These are phyloP conservation scores for Anodontia alba DNA, from an alignment of 2,888 invertebrate species.

Conservation along the genomic window DNA sequence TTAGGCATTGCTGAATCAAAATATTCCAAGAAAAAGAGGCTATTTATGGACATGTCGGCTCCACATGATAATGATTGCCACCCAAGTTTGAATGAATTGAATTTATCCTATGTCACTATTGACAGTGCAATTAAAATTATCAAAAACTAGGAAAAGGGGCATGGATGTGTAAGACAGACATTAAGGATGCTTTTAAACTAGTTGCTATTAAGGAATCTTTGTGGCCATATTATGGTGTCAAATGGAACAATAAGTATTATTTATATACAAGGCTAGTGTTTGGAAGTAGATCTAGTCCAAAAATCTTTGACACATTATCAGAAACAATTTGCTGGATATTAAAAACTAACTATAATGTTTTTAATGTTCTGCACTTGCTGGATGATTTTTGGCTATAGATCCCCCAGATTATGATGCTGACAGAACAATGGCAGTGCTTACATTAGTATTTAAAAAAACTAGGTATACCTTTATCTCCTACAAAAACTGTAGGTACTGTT, in stretches of 20 bases:
- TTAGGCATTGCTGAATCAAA: conserved; percentile 51
- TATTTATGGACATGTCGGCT: conserved; percentile 59
- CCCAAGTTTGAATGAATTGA: conserved; percentile 50
- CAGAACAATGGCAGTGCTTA: conserved; percentile 47
- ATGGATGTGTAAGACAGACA: conserved; percentile 49
- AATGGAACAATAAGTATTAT: conserved; percentile 50
- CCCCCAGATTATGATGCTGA: conserved; percentile 20
- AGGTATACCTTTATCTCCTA: conserved; percentile 41
- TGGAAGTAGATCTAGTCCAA: conserved; percentile 46
- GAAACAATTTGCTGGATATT: conserved; percentile 53
- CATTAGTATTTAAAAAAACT: conserved; percentile 43
- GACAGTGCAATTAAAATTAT: conserved; percentile 58
- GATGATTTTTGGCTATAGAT: conserved; percentile 55
- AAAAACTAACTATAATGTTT: conserved; percentile 36
- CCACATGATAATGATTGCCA: conserved; percentile 48
- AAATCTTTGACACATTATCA: conserved; percentile 50
- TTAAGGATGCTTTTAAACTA: conserved; percentile 54
- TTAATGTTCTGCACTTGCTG: conserved; percentile 41
- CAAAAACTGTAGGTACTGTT: conserved; percentile 49
- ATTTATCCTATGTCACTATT: conserved; percentile 48
- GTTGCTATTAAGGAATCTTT: conserved; percentile 37
- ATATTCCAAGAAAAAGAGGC: conserved; percentile 52
- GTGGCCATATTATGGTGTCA: conserved; percentile 42
- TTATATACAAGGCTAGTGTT: conserved; percentile 45
- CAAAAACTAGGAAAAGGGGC: conserved; percentile 22